phyloP scores from a whole-genome alignment of 2,888 invertebrate species.

The Caenorhabditis parvicauda region DNA sequence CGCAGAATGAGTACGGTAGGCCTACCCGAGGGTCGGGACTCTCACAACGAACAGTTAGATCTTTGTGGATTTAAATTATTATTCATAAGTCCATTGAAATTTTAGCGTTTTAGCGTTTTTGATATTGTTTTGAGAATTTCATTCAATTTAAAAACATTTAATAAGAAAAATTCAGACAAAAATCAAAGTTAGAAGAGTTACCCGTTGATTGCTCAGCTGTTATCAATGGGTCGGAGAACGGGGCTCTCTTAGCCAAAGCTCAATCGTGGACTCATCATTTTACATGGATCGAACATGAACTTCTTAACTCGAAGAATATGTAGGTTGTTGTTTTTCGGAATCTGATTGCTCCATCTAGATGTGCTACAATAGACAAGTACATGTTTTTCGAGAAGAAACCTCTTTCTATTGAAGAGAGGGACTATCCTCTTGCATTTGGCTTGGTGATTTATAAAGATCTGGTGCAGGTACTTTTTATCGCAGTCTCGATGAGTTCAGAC shows the following conservation, averaged over 20 bases:
- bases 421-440: constrained; percentile 35
- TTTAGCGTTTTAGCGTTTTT: no score
- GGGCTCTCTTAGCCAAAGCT: constrained; percentile 1
- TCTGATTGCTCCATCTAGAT: constrained; percentile 13
- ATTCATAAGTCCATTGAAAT: no score
- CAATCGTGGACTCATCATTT: constrained; percentile 22
- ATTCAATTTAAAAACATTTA: background rate
- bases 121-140: constrained; percentile 9
- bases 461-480: constrained; percentile 16
- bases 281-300: constrained; percentile 13
- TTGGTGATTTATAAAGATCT: constrained; percentile 31
- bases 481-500: background rate
- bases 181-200: constrained; percentile 11
- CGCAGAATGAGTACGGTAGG: no score
- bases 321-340: constrained; percentile 7
- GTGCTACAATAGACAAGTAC: constrained; percentile 18
- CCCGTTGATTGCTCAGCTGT: constrained; percentile 23
- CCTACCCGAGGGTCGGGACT: no score
- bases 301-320: constrained; percentile 20
- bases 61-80: no score
- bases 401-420: constrained; percentile 18
- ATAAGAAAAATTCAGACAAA: constrained; percentile 5
- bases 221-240: constrained; percentile 21
- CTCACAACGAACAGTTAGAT: no score
- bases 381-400: constrained; percentile 15